A percentile compares a stretch with the other conserved stretches of the same genome.
Evolutionary conservation across 2,888 invertebrate species (phyloP).

Genomic region (Caradrina clavipalpis): DNA sequence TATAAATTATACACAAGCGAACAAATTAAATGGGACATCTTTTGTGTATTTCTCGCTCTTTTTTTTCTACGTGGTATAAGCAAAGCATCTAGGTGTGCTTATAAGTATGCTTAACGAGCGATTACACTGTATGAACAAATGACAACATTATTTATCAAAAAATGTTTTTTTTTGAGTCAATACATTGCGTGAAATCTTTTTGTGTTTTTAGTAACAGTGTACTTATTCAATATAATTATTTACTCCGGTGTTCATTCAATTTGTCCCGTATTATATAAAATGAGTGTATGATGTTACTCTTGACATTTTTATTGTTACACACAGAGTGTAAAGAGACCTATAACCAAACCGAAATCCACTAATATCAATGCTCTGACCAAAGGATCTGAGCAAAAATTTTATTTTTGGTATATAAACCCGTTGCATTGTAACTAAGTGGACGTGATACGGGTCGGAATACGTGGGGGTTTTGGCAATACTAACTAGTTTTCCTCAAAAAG

Average conservation of each 20-base stretch:
- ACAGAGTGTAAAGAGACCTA: slow-evolving; percentile 37
- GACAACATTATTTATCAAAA: background rate
- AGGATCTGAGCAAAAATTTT: background rate
- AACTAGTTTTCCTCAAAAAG: background rate
- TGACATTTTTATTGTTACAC: slow-evolving; percentile 35
- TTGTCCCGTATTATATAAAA: slow-evolving; percentile 25
- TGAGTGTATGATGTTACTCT: slow-evolving; percentile 29
- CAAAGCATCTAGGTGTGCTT: slow-evolving; percentile 18
- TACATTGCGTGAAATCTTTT: background rate
- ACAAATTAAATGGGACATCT: slow-evolving; percentile 37
- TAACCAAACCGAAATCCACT: background rate
- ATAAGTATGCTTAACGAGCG: background rate
- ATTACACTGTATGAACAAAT: background rate
- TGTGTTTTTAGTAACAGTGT: background rate
- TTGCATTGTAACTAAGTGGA: background rate
- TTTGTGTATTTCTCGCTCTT: background rate
- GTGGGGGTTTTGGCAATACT: background rate
- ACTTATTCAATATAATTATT: background rate
- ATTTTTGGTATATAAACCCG: background rate
- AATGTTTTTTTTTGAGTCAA: background rate
- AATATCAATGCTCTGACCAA: background rate
- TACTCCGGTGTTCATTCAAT: slow-evolving; percentile 28
- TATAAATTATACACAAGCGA: slow-evolving; percentile 21
- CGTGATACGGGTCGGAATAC: background rate
- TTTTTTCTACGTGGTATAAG: slow-evolving; percentile 12